Percentiles rank a stretch among this genome's conserved stretches.
Evolutionary conservation across 2,888 invertebrate genomes (phyloP).

Genomic region (Caradrina kadenii): DNA sequence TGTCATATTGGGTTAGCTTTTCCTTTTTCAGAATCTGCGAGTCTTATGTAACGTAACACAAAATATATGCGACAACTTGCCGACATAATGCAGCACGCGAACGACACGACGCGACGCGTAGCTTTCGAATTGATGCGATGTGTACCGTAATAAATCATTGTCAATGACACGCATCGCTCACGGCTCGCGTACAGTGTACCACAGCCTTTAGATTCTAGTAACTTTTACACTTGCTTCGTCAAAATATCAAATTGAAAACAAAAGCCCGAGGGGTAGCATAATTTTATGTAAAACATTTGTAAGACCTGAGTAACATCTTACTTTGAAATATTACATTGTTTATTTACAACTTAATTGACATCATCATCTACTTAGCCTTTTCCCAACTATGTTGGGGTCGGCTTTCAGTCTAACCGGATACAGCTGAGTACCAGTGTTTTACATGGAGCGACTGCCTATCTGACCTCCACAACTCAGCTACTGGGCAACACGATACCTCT

Average conservation of each 20-base stretch:
- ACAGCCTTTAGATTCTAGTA: conserved; percentile 27
- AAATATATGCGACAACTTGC: neutral
- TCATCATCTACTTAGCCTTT: too few relatives aligned
- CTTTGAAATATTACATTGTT: conserved; percentile 21
- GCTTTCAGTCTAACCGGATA: too few relatives aligned
- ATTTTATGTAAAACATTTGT: conserved; percentile 39
- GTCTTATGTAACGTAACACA: neutral
- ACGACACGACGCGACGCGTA: neutral
- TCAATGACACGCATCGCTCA: neutral
- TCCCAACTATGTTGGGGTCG: too few relatives aligned
- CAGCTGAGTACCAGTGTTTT: too few relatives aligned
- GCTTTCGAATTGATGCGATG: neutral
- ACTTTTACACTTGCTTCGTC: conserved; percentile 35
- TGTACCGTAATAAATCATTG: conserved; percentile 21
- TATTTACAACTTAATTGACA: conserved; percentile 43
- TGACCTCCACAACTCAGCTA: too few relatives aligned
- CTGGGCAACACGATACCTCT: too few relatives aligned
- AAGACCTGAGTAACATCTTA: conserved; percentile 8
- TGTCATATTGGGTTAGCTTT: neutral
- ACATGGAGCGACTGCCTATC: too few relatives aligned
- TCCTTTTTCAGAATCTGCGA: neutral
- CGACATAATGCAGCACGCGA: neutral
- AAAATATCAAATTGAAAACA: conserved; percentile 53
- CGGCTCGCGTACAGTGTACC: conserved; percentile 6
- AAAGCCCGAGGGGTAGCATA: conserved; percentile 1